Percentiles rank a stretch among this genome's conserved stretches.
Conservation (phyloP, 2,113 vertebrate genomes). For the Colaptes auratus region DNA sequence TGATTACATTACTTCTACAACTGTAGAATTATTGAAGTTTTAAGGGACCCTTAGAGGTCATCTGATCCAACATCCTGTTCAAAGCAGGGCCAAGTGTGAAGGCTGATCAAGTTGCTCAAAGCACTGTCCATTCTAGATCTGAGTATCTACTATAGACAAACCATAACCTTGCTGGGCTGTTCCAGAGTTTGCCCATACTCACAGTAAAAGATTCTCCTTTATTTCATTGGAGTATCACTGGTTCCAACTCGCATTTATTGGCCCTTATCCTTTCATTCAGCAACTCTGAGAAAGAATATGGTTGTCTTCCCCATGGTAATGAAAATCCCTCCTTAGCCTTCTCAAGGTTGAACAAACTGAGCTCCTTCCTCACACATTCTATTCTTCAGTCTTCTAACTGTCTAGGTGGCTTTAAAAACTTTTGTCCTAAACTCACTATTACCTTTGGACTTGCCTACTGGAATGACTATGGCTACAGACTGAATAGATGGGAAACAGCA, state of each 20-base stretch:
- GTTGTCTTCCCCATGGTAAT: background rate
- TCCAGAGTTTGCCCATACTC: background rate
- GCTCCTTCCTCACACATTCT: background rate
- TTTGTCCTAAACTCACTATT: background rate
- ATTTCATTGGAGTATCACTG: background rate
- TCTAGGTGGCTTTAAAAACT: background rate
- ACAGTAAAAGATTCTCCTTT: background rate
- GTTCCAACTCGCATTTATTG: background rate
- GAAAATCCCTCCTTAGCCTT: background rate
- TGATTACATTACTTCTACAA: background rate
- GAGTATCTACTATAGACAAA: background rate
- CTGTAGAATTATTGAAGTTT: background rate
- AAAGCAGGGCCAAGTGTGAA: background rate
- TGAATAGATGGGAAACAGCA: background rate
- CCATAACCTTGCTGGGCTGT: background rate
- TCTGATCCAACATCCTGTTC: background rate
- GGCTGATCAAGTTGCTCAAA: background rate
- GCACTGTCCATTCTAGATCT: background rate
- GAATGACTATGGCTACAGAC: background rate
- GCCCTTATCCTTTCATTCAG: background rate
- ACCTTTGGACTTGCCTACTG: background rate
- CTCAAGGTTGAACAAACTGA: background rate
- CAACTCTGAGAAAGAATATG: background rate
- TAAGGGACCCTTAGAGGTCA: background rate
- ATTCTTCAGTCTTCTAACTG: background rate